Percentiles rank a stretch among this genome's conserved stretches.
phyloP scores from a whole-genome alignment of 2,797 vertebrate species.

The Falco berigora region DNA sequence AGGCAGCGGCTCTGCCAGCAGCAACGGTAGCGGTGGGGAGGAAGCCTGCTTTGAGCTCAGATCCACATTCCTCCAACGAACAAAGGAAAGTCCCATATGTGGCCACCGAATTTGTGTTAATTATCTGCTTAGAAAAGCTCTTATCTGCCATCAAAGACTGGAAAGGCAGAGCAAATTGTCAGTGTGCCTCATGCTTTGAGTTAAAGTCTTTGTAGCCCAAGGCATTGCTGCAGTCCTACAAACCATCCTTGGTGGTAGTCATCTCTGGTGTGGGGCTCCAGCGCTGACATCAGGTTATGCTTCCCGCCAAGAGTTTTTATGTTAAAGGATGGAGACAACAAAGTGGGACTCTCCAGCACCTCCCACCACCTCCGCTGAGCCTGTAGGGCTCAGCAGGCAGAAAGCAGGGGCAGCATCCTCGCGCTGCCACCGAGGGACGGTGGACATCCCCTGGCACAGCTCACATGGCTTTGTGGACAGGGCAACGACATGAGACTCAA shows the following conservation, averaged over 20 bases:
- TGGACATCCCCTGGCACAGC: not conserved
- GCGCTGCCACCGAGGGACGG: fast-evolving
- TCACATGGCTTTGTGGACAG: not conserved
- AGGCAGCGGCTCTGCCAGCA: not conserved
- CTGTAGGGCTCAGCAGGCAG: too few species aligned
- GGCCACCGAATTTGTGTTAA: not conserved
- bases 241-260: not conserved
- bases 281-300: not conserved
- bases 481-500: not conserved
- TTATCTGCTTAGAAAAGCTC: not conserved
- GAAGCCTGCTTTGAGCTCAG: not conserved
- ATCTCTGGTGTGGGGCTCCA: not conserved
- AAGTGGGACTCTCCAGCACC: not conserved
- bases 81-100: not conserved
- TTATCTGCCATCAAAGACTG: not conserved
- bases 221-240: not conserved
- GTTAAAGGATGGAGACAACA: not conserved
- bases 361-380: not conserved
- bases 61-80: not conserved
- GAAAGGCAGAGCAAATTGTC: not conserved
- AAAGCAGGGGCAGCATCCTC: not conserved
- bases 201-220: not conserved
- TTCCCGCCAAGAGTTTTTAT: not conserved
- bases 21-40: fast-evolving
- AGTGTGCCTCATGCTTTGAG: not conserved